A percentile compares a stretch with the other conserved stretches of the same genome.
Conservation (phyloP, 2,888 invertebrate species). For the Dicyrtomina minuta region DNA sequence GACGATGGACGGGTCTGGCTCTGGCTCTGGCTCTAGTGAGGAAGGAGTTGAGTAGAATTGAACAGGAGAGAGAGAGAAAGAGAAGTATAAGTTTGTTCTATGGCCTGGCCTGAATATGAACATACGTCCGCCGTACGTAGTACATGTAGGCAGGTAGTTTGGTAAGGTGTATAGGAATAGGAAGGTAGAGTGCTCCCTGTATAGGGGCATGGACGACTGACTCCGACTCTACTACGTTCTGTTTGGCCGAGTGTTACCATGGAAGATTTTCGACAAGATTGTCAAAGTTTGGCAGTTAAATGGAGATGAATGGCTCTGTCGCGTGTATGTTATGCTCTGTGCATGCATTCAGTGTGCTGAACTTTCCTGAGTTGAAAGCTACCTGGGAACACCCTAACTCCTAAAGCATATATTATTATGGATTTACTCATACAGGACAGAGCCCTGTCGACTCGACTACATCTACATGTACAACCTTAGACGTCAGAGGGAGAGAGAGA, state of each 20-base stretch:
- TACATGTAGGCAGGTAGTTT: neutral
- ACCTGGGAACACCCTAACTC: constrained; percentile 29
- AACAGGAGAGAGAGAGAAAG: neutral
- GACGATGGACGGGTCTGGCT: neutral
- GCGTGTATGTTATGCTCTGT: constrained; percentile 46
- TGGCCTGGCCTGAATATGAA: neutral
- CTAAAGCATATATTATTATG: too few relatives aligned
- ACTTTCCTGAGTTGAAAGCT: constrained; percentile 19
- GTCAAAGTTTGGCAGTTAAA: constrained; percentile 54
- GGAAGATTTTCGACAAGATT: constrained; percentile 52
- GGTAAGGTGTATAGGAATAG: too few relatives aligned
- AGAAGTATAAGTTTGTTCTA: neutral
- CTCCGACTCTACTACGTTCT: constrained; percentile 16
- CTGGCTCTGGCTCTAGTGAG: too few relatives aligned
- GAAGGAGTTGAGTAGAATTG: neutral
- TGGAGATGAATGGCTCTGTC: constrained; percentile 54
- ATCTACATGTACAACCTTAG: too few relatives aligned
- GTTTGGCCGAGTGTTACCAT: constrained; percentile 53
- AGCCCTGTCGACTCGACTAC: neutral
- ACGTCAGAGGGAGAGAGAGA: too few relatives aligned
- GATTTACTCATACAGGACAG: too few relatives aligned
- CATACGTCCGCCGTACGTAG: neutral
- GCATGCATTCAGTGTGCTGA: constrained; percentile 17
- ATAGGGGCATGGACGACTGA: constrained; percentile 8
- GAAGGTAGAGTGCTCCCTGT: too few relatives aligned